Evolutionary conservation across 2,888 invertebrate species (phyloP), one percentile per base, ranked within the genome.

Genomic region (Xestia sexstrigata): DNA sequence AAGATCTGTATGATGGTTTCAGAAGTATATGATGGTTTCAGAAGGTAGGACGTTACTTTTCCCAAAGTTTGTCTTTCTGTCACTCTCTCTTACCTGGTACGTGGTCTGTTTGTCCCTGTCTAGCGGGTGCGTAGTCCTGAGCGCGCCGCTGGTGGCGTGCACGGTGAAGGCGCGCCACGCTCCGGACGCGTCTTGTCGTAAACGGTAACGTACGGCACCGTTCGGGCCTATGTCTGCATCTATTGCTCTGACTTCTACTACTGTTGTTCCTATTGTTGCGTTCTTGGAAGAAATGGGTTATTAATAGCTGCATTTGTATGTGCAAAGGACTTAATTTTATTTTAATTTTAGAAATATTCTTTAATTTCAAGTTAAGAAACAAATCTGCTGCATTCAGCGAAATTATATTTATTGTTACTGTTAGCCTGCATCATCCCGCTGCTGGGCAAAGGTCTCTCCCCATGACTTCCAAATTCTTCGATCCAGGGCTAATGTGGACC

Each of bases 141-240:
- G 97, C 23, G 98, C 97, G 0, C 99, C 99, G 15, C 98, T 98
- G 42, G 97, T 97, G 11, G 98, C 97, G 93, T 99, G 98, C 82
- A 99, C 97, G 75, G 97, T 96, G 95, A 99, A 99, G 45, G 98
- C 97, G 87, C 98, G 97, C 97, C 98, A 98, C 88, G 98, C 98
- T 4, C 98, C 98, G 81, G 97, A 97, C 26, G 98, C 97, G 95
- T 99, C 98, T n/a, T 98, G 97, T 88, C 98, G 97, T 69, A 99
- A 94, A 15, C 98, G 97, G 95, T 99, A 99, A 35, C 98, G 97
- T 13, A 99, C 98, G n/a, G 98, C 98, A 0, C 99, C 99, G 95
- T 99, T 99, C 23, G 97, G 97, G 0, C 99, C 99, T 69, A 98
- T 98, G 92, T 99, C 99, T 71, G 98, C 98, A 95, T 99, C 99